These are phyloP conservation scores for Halcyon malimbica DNA, from an alignment of 2,113 vertebrate genomes.

Conservation along the genomic window DNA sequence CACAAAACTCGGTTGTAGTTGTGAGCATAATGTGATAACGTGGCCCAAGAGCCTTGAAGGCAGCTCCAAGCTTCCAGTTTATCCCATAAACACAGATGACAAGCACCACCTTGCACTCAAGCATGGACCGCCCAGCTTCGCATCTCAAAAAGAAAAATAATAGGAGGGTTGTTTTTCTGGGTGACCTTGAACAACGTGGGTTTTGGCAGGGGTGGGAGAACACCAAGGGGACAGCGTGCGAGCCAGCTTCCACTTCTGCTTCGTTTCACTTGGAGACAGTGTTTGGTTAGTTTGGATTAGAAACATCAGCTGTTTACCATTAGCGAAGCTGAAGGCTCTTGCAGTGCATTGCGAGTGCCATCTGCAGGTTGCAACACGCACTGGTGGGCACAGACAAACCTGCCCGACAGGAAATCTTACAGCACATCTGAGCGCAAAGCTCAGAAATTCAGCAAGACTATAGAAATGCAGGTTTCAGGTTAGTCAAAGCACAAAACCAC, in stretches of 20 bases:
- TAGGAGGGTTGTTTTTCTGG: not conserved
- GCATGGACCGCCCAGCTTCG: not conserved
- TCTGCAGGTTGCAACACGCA: constrained; percentile 59
- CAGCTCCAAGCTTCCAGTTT: not conserved
- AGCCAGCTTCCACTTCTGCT: constrained; percentile 23
- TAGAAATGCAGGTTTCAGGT: not conserved
- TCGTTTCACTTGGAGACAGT: not conserved
- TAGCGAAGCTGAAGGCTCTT: not conserved
- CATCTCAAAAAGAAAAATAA: not conserved
- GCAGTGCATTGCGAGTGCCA: constrained; percentile 63
- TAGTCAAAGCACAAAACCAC: not conserved
- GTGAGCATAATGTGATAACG: not conserved
- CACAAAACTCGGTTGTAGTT: not conserved
- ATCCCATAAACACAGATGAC: not conserved
- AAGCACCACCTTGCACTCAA: not conserved
- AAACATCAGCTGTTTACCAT: not conserved
- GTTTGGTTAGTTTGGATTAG: not conserved
- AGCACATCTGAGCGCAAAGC: not conserved
- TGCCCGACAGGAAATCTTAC: fast-evolving
- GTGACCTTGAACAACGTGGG: not conserved
- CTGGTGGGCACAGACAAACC: not conserved
- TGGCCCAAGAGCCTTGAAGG: not conserved
- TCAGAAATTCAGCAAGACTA: not conserved
- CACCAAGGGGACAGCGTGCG: not conserved
- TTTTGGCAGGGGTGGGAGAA: not conserved